Percentiles rank a stretch among this genome's conserved stretches.
Evolutionary conservation across 2,888 invertebrate species (phyloP).

Genomic region (Gisinianus flammeolus): DNA sequence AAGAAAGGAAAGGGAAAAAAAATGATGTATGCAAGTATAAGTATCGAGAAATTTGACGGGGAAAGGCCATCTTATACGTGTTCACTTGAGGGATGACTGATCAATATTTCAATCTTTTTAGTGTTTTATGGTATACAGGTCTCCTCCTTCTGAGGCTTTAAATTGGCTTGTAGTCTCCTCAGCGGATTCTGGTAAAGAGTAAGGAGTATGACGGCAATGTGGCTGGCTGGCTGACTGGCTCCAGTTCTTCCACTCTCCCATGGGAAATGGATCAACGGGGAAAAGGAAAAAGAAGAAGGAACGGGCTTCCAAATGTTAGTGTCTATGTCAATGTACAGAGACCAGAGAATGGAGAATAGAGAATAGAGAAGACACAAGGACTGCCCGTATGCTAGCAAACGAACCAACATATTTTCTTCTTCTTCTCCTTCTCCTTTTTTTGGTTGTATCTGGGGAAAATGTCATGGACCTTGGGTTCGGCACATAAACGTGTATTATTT

Average conservation of each 20-base stretch:
- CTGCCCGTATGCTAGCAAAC: not conserved
- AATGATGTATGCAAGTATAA: conserved; percentile 35
- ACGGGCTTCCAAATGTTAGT: too few relatives aligned
- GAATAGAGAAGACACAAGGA: too few relatives aligned
- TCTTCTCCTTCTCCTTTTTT: not conserved
- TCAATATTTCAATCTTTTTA: conserved; percentile 50
- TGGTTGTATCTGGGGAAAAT: conserved; percentile 24
- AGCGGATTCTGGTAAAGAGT: conserved; percentile 10
- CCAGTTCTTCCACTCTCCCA: too few relatives aligned
- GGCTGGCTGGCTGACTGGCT: conserved; percentile 20
- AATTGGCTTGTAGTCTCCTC: conserved; percentile 41
- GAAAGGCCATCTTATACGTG: conserved; percentile 13
- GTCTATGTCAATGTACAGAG: too few relatives aligned
- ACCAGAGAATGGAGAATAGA: too few relatives aligned
- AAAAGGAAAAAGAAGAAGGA: too few relatives aligned
- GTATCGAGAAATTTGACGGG: conserved; percentile 34
- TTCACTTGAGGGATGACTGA: conserved; percentile 42
- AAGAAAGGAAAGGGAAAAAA: not conserved
- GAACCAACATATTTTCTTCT: not conserved
- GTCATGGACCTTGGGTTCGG: conserved; percentile 22
- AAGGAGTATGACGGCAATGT: not conserved
- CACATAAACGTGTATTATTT: conserved; percentile 39
- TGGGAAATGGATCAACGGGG: conserved; percentile 32
- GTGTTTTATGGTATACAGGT: conserved; percentile 39
- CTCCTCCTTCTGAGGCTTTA: conserved; percentile 31